Conservation (phyloP, 2,113 vertebrate species). For the Buteo buteo region DNA sequence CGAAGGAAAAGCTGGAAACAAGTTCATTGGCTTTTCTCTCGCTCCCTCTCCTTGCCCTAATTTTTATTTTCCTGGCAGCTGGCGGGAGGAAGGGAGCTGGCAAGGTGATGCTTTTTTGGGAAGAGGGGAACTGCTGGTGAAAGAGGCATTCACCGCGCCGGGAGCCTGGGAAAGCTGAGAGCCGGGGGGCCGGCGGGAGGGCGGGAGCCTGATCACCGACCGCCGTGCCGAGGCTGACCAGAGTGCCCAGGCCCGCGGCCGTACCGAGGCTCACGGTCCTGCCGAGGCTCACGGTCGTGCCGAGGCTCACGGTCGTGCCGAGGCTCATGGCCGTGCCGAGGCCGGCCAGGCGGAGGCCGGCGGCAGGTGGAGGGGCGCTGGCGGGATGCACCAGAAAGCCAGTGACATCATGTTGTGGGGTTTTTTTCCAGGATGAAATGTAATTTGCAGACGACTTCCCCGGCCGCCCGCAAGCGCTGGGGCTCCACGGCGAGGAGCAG, state of each 20-base stretch:
- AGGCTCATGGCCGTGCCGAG: neutral
- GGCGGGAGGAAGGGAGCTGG: slow-evolving; percentile 23
- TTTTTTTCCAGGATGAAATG: neutral
- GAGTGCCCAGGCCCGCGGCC: neutral
- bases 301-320: neutral
- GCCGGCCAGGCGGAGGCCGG: neutral
- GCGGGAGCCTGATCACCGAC: neutral
- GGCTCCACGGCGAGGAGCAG: neutral
- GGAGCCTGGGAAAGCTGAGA: neutral
- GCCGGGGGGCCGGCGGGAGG: neutral
- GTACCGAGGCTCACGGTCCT: rapidly evolving
- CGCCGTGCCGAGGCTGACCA: neutral
- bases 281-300: rapidly evolving
- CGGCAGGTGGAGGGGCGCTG: slow-evolving; percentile 3
- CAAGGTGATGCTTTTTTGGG: slow-evolving; percentile 50
- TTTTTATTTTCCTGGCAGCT: slow-evolving; percentile 59
- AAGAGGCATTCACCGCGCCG: neutral
- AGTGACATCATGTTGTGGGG: neutral
- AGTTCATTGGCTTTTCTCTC: slow-evolving; percentile 39
- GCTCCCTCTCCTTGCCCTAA: slow-evolving; percentile 27
- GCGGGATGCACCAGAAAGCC: neutral
- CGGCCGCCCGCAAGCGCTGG: neutral
- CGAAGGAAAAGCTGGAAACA: slow-evolving; percentile 28
- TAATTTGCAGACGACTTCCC: slow-evolving; percentile 15
- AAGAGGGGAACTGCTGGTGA: slow-evolving; percentile 8